Base-by-base conservation (phyloP, 2,888 invertebrate genomes). In the Eupithecia exiguata region DNA sequence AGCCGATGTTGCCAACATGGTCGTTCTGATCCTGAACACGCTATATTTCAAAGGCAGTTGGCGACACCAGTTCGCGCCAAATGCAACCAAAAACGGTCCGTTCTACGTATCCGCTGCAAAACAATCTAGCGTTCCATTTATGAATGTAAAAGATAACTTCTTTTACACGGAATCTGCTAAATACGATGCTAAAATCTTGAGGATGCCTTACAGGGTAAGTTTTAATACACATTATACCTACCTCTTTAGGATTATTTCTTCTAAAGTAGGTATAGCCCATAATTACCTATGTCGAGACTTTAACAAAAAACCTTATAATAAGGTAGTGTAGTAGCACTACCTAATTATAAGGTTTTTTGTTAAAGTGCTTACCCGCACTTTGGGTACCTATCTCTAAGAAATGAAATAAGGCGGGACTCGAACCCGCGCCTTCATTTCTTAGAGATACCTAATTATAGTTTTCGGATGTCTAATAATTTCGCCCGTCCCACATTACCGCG, bases 11-110 rank as follows among this genome's bases (percentile, higher is more conserved):
- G 84, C 94, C 38, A 93, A 95, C 69, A 95, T 96, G 30, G 94
- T 96, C 4, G 94, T 98, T 87, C 81, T 98, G 63, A 89, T 97
- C 61, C 92, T 97, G 43, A 98, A 97, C 89, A 96, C 97, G 0
- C 91, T 98, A 43, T 98, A 96, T 91, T 98, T 98, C 94, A 97
- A 97, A 86, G 98, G 98, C 1, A 92, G 95, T 0, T 98, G 98
- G 98, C 92, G 95, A 0, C 94, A 96, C 76, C 96, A 95, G 82
- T 98, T 98, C 84, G 91, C 95, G 0, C 94, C 95, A 25, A 95
- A 96, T 74, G 90, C 91, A 0, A 97, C 97, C 0, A 92, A 89
- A 71, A 79, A 87, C 0, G 95, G 94, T 0, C 88, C 89, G 9
- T 98, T 98, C 91, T 95, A 96, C 84, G 87, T 95, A 7, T 89